Evolutionary conservation across 2,888 invertebrate genomes (phyloP), one percentile per base, ranked within the genome.

Genomic region (Orthonevra nobilis): DNA sequence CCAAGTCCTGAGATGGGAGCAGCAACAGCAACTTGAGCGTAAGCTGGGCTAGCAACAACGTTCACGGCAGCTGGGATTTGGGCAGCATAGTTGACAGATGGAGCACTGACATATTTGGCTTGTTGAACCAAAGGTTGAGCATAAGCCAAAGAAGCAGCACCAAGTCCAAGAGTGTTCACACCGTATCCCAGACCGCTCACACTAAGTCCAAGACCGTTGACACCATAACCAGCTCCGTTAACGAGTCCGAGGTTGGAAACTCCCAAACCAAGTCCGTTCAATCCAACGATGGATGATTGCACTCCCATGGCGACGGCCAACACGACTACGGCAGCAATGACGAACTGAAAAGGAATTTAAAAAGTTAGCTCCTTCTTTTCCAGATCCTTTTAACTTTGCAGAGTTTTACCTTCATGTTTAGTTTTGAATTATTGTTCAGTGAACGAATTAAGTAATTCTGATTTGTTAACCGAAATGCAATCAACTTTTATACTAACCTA

Each of bases 221-320:
- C 7, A 86, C 84, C 19, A 3, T 46, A 12, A 19, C 44, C 60
- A 15, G 56, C 30, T 7, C 28, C 23, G 3, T 83, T 15, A 83
- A 74, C 54, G n/a, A 60, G 34, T 30, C 63, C 63, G 12, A 50
- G 17, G 12, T 40, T 34, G 9, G 58, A 40, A 34, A 48, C 28
- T 6, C 50, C 30, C 17, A 86, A n/a, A n/a, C n/a, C n/a, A n/a
- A n/a, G n/a, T n/a, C n/a, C n/a, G n/a, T n/a, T n/a, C n/a, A n/a
- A n/a, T n/a, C n/a, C 84, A 54, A 86, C 82, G 66, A 86, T 70
- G 2, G 87, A 87, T 4, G 87, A 85, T 83, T 88, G 86, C 15
- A 84, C 86, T 66, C 85, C 85, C 83, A 86, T 82, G 83, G 86
- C 85, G 28, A 89, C 84, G 66, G 86, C 87, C 84, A 88, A 84